phyloP scores from a whole-genome alignment of 1,140 invertebrate genomes.

The Euwallacea fornicatus region DNA sequence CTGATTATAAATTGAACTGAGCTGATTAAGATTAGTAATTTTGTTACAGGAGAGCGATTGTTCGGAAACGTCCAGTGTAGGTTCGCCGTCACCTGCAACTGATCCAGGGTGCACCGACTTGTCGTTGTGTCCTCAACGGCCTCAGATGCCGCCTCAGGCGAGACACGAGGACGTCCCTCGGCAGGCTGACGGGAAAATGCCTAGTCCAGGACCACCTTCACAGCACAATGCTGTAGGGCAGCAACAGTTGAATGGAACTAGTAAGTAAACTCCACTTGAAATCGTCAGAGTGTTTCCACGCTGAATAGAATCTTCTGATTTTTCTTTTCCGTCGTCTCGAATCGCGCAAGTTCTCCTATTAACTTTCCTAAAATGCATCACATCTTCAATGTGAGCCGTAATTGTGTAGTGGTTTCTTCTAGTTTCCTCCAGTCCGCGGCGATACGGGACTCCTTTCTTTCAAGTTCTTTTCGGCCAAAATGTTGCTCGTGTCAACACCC shows the following conservation, averaged over 20 bases:
- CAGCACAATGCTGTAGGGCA: conserved; percentile 44
- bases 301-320: too few relatives aligned
- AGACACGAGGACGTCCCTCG: conserved; percentile 33
- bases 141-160: conserved; percentile 41
- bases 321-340: too few relatives aligned
- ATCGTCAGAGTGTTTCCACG: too few relatives aligned
- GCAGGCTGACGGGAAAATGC: conserved; percentile 18
- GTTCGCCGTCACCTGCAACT: conserved; percentile 64
- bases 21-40: conserved; percentile 29
- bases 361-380: too few relatives aligned
- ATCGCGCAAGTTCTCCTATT: too few relatives aligned
- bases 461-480: too few relatives aligned
- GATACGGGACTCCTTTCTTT: too few relatives aligned
- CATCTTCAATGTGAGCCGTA: too few relatives aligned
- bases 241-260: conserved; percentile 71
- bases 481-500: too few relatives aligned
- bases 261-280: conserved; percentile 53
- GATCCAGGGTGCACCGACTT: conserved; percentile 56
- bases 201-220: conserved; percentile 19
- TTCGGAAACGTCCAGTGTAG: conserved; percentile 61
- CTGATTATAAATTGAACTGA: background rate
- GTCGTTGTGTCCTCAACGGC: conserved; percentile 35
- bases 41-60: conserved; percentile 69
- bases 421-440: too few relatives aligned
- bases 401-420: too few relatives aligned